These are phyloP conservation scores for Rousettus leschenaultii DNA, from an alignment of 2,113 vertebrate species.

Conservation along the genomic window DNA sequence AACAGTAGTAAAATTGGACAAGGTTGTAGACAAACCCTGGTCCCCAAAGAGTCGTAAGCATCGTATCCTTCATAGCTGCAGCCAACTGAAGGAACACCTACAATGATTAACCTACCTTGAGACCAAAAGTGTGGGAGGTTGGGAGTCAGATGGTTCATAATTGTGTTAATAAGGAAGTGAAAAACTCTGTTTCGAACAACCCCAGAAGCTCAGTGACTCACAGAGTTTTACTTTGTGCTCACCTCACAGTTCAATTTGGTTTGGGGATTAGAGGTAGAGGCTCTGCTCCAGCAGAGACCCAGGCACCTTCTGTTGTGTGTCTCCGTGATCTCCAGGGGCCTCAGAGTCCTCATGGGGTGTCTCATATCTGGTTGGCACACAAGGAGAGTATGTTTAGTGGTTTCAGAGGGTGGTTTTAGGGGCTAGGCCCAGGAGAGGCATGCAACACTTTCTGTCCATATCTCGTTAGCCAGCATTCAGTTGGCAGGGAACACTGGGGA, in stretches of 20 bases:
- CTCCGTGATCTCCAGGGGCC: background rate
- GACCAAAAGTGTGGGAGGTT: background rate
- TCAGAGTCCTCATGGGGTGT: background rate
- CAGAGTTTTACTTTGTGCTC: background rate
- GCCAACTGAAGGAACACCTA: background rate
- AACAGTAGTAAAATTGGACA: background rate
- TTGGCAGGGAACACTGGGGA: background rate
- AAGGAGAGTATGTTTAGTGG: rapidly evolving
- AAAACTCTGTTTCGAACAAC: background rate
- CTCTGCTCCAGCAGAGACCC: background rate
- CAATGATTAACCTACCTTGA: background rate
- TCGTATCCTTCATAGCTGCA: background rate
- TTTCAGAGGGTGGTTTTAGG: background rate
- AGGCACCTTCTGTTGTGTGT: background rate
- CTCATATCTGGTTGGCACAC: background rate
- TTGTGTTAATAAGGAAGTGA: background rate
- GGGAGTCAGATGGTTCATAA: background rate
- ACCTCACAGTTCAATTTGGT: background rate
- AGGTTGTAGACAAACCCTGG: background rate
- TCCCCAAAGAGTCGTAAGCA: background rate
- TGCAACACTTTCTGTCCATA: background rate
- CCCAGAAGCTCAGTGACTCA: background rate
- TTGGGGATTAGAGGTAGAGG: too few species aligned
- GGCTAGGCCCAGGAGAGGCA: background rate
- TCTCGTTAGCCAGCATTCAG: background rate